These are phyloP conservation scores for Ibycter americanus DNA, from an alignment of 2,797 vertebrate genomes.

Conservation along the genomic window DNA sequence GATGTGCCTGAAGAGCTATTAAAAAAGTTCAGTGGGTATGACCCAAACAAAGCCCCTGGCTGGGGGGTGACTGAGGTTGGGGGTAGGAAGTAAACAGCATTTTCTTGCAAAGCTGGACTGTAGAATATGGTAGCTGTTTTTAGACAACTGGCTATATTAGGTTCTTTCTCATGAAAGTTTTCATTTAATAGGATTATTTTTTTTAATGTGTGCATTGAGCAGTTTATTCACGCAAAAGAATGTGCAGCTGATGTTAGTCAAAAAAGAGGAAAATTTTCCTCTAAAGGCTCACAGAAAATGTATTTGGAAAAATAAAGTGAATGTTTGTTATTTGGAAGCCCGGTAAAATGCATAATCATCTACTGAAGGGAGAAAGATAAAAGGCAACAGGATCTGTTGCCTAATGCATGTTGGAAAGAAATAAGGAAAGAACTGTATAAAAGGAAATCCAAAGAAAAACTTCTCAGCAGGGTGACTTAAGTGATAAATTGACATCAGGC, in stretches of 20 bases:
- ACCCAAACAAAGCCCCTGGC: not conserved
- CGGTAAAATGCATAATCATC: not conserved
- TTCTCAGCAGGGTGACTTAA: not conserved
- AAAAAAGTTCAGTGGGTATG: not conserved
- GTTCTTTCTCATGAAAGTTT: not conserved
- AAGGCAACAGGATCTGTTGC: not conserved
- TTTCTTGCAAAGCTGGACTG: not conserved
- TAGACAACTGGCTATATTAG: not conserved
- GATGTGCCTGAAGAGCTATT: not conserved
- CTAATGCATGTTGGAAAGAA: not conserved
- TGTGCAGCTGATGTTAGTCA: not conserved
- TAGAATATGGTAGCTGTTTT: not conserved
- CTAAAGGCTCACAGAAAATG: not conserved
- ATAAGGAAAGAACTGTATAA: not conserved
- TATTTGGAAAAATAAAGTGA: not conserved
- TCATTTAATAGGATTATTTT: not conserved
- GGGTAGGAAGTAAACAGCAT: not conserved
- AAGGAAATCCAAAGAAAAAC: not conserved
- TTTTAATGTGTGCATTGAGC: not conserved
- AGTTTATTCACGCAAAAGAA: not conserved
- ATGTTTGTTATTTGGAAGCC: not conserved
- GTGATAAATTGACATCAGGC: not conserved
- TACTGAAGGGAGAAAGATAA: not conserved
- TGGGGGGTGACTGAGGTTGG: not conserved
- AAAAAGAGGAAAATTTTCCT: not conserved